These are phyloP conservation scores for Mesocricetus auratus DNA, from an alignment of 2,113 vertebrate genomes.

Conservation along the genomic window DNA sequence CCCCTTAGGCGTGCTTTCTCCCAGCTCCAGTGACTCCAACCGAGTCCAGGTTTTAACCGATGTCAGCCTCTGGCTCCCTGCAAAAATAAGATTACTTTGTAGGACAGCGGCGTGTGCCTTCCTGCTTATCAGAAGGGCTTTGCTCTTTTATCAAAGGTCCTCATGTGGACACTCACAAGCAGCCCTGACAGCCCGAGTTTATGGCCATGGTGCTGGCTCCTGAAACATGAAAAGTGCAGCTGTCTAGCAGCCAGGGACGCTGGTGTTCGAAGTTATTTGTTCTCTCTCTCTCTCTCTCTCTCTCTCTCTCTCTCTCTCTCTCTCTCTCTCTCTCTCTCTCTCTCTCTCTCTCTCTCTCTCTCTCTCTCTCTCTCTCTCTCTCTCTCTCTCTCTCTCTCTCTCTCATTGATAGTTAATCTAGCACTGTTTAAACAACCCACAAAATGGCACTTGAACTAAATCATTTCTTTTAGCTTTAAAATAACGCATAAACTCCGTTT, in stretches of 20 bases:
- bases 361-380: neutral
- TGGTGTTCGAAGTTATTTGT: neutral
- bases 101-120: neutral
- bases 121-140: neutral
- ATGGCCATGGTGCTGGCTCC: neutral
- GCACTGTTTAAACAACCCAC: neutral
- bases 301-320: neutral
- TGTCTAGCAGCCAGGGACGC: neutral
- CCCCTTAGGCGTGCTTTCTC: neutral
- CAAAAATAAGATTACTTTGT: constrained; percentile 42
- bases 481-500: neutral
- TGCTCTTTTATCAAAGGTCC: neutral
- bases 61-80: neutral
- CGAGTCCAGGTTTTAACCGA: neutral
- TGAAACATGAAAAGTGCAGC: neutral
- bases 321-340: neutral
- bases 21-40: neutral
- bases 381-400: neutral
- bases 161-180: neutral
- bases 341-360: neutral
- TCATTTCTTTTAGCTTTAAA: neutral
- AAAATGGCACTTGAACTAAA: constrained; percentile 44
- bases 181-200: neutral
- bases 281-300: neutral
- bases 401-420: constrained; percentile 21